Evolutionary conservation across 1,140 invertebrate genomes (phyloP).

Genomic region (Cepaea nemoralis): DNA sequence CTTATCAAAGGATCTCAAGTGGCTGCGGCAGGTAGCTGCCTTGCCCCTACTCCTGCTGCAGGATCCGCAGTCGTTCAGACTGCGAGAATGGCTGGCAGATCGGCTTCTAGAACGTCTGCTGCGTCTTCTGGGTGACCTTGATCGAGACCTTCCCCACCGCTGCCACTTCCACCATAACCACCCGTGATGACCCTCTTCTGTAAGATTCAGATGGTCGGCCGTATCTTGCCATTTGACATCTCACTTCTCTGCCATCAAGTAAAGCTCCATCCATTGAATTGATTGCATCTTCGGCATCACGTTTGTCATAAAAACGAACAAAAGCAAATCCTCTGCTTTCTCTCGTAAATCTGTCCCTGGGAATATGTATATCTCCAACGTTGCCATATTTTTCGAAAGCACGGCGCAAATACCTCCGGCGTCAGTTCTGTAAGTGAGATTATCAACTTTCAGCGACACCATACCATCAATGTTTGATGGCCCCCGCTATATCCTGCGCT

Average conservation of each 20-base stretch:
- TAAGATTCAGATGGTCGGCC: slow-evolving; percentile 80
- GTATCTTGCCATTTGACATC: slow-evolving; percentile 96
- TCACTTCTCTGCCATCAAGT: slow-evolving; percentile 92
- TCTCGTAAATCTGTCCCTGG: slow-evolving; percentile 91
- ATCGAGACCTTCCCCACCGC: slow-evolving; percentile 21
- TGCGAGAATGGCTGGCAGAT: no score
- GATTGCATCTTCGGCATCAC: slow-evolving; percentile 93
- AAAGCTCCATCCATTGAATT: slow-evolving; percentile 95
- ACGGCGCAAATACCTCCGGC: slow-evolving; percentile 90
- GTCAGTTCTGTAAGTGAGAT: slow-evolving; percentile 97
- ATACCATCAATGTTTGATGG: slow-evolving; percentile 95
- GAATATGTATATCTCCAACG: slow-evolving; percentile 98
- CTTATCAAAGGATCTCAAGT: no score
- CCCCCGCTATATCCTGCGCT: no score
- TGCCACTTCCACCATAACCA: slow-evolving; percentile 33
- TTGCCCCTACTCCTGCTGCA: no score
- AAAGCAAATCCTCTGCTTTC: slow-evolving; percentile 98
- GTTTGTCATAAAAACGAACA: slow-evolving; percentile 94
- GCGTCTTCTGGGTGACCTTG: no score
- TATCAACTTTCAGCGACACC: slow-evolving; percentile 97
- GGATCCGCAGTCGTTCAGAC: no score
- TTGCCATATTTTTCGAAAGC: slow-evolving; percentile 97
- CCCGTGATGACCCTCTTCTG: slow-evolving; percentile 52
- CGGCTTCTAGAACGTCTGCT: no score
- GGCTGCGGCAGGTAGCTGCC: no score